Evolutionary conservation across 2,113 vertebrate species (phyloP).

Genomic region (Corapipo altera): DNA sequence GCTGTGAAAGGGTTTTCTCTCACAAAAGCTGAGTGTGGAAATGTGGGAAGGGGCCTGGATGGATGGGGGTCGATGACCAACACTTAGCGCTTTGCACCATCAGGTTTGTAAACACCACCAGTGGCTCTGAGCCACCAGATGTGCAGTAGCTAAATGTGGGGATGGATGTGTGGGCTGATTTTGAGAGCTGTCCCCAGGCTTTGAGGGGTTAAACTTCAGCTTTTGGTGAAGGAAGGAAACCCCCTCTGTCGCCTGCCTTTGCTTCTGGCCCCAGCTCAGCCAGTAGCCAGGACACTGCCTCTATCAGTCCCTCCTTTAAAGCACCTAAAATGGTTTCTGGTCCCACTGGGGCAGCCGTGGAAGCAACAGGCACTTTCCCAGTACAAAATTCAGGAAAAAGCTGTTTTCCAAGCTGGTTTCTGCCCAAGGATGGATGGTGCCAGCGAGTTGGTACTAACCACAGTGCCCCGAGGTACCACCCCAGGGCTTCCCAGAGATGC

Average conservation of each 20-base stretch:
- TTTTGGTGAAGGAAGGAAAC: neutral
- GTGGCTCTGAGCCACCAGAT: neutral
- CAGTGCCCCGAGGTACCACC: neutral
- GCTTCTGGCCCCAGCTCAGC: neutral
- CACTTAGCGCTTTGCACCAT: neutral
- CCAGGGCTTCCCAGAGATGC: neutral
- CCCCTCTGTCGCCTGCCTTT: neutral
- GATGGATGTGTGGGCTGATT: neutral
- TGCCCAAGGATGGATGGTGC: neutral
- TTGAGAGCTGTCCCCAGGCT: neutral
- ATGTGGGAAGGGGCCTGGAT: neutral
- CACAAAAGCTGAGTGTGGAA: neutral
- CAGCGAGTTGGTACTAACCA: neutral
- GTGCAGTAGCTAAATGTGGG: neutral
- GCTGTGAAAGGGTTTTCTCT: neutral
- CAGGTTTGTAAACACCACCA: accelerated
- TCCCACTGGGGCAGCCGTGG: neutral
- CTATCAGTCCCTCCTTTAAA: neutral
- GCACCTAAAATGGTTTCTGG: neutral
- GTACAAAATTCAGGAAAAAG: neutral
- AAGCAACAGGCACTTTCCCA: neutral
- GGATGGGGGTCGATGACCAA: neutral
- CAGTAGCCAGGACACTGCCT: neutral
- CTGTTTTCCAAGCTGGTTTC: neutral
- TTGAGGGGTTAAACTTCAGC: neutral